Evolutionary conservation across 2,888 invertebrate species (phyloP), one percentile per base, ranked within the genome.

Genomic region (Arenicola marina): DNA sequence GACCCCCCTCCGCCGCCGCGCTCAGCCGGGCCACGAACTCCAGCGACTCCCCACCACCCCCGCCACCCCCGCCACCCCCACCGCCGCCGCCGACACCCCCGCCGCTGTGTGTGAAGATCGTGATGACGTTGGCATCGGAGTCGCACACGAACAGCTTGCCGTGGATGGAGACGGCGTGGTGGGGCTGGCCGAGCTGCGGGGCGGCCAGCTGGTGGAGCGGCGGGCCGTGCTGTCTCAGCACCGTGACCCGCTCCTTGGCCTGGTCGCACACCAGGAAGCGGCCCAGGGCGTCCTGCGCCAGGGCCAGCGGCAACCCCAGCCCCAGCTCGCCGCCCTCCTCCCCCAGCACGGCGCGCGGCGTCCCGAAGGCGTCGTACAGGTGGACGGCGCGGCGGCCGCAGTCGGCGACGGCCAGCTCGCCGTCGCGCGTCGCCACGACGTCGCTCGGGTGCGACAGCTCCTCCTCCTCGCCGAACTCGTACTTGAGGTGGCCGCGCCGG

Each of bases 221-320:
- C 3, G 64, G 67, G 1, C 69, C 69, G n/a, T 28, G 54, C 11
- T 53, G 46, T 1, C 61, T 51, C 46, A 67, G 69, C 0, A 69
- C 44, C 0, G 67, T 65, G n/a, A 69, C 46, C 2, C 59, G 56
- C 31, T 63, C 65, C 45, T 67, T 69, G 21, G 34, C 62, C 46
- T 69, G 69, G 38, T 69, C 67, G 34, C 66, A 67, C 24, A 69
- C 69, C 32, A 69, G 56, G 56, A 63, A 65, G 3, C 62, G 26
- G 2, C 67, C 67, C 3, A 61, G 32, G 21, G 38, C 11, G 51
- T 69, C 69, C 11, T 46, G 61, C 31, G 62, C 45, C 18, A 69
- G n/a, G 44, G 64, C 45, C 4, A 69, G 61, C 0, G 69, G 69
- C 3, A 69, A 33, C 4, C 33, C 59, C 38, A 69, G 67, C 15